These are phyloP conservation scores for Oligia latruncula DNA, from an alignment of 2,888 invertebrate species.

Conservation along the genomic window DNA sequence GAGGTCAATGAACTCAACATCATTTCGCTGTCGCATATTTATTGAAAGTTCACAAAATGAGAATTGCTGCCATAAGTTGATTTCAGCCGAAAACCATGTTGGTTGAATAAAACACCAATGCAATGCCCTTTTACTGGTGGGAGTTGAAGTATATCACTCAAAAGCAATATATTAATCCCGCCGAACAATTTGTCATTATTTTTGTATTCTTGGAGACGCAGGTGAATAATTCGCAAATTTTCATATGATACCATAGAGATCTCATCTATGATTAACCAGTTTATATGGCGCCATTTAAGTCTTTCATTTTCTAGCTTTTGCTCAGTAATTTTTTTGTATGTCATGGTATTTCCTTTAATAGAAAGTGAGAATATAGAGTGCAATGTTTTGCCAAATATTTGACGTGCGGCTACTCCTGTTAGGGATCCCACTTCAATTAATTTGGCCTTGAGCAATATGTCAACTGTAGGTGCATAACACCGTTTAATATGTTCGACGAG, in stretches of 20 bases:
- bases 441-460: too few relatives aligned
- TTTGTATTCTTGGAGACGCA: neutral
- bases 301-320: neutral
- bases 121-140: conserved; percentile 1
- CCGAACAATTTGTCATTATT: neutral
- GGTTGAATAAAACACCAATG: neutral
- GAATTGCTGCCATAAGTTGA: neutral
- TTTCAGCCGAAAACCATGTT: neutral
- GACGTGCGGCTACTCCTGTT: too few relatives aligned
- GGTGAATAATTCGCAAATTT: neutral
- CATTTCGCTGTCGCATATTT: neutral
- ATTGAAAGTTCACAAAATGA: neutral
- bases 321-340: too few relatives aligned
- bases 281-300: neutral
- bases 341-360: too few relatives aligned
- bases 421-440: too few relatives aligned
- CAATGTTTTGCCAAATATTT: too few relatives aligned
- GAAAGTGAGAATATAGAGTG: too few relatives aligned
- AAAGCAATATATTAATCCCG: neutral
- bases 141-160: neutral
- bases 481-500: too few relatives aligned
- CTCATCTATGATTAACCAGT: neutral
- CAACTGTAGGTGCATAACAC: too few relatives aligned
- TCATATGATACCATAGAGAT: neutral
- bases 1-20: neutral